Evolutionary conservation across 1,140 invertebrate genomes (phyloP), one percentile per base, ranked within the genome.

Genomic region (Bombus vancouverensis): DNA sequence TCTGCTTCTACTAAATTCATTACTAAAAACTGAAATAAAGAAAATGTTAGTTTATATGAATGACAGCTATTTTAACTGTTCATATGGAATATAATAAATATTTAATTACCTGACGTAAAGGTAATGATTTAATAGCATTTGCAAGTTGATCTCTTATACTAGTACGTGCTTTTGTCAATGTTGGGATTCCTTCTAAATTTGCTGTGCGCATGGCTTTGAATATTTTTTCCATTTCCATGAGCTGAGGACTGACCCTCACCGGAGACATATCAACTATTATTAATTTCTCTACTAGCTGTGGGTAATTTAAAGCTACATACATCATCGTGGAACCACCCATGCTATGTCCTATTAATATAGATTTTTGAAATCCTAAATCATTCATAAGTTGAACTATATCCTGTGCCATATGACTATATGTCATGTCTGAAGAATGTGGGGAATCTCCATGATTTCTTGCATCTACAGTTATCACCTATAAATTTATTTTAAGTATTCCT

Each of bases 371-470:
- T 0, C 95, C 92, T 71, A 98, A 93, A 75, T 96, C 96, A 62
- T 96, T 93, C 88, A 98, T 94, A 37, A 98, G 95, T 53, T 95
- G 82, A 3, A 96, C 89, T 66, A 99, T 92, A 95, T 99, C 98
- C 86, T 96, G 95, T 9, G 96, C 96, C 96, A 99, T 96, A 28
- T 96, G 94, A 9, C 93, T 89, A 93, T 98, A 99, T 57, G 95
- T 96, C 94, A 98, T 97, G 0, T 96, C 95, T 15, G 94, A 87
- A 3, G 96, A 95, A 91, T 98, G 98, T 1, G 97, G 97, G 92
- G 98, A 99, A 65, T 98, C 97, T 0, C 98, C 98, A 95, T 99
- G 98, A 95, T 99, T 99, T 92, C 98, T 96, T 4, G 97, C 96
- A 96, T 99, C 98, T 34, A 99, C 95, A 1, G 97, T 95, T 65